Evolutionary conservation across 1,140 invertebrate species (phyloP).

Genomic region (Dreissena polymorpha): DNA sequence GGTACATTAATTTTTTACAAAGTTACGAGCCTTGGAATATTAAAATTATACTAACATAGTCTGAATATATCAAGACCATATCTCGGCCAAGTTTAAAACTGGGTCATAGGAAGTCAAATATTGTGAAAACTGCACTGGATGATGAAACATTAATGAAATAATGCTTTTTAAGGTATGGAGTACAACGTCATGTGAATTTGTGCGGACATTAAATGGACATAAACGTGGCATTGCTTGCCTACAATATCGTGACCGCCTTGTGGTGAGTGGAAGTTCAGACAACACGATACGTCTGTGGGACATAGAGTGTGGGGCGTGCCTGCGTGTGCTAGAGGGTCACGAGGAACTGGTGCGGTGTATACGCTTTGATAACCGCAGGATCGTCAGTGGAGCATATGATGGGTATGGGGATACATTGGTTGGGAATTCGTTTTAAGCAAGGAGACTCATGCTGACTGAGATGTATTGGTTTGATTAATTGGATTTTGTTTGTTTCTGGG

Average conservation of each 20-base stretch:
- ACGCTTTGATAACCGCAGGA: constrained; percentile 97
- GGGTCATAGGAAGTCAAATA: background rate
- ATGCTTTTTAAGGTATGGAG: constrained; percentile 91
- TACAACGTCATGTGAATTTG: constrained; percentile 98
- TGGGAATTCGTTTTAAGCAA: background rate
- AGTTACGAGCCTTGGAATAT: too few relatives aligned
- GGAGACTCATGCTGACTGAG: too few relatives aligned
- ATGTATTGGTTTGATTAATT: too few relatives aligned
- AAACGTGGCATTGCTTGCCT: constrained; percentile 99
- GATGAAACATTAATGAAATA: too few relatives aligned
- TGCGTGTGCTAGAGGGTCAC: constrained; percentile 98
- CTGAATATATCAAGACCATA: too few relatives aligned
- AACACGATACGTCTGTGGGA: constrained; percentile 99
- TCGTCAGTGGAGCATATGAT: constrained; percentile 99
- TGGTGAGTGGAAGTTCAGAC: constrained; percentile 99
- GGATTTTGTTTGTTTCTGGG: too few relatives aligned
- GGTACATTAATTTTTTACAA: too few relatives aligned
- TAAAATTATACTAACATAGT: too few relatives aligned
- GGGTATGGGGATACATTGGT: constrained; percentile 84
- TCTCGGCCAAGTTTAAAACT: too few relatives aligned
- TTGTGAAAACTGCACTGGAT: background rate
- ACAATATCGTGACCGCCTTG: constrained; percentile 97
- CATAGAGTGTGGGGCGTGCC: constrained; percentile 98
- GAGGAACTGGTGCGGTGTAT: constrained; percentile 99
- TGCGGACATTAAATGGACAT: constrained; percentile 99